A percentile compares a stretch with the other conserved stretches of the same genome.
phyloP scores from a whole-genome alignment of 2,888 invertebrate species.

The Resseliella maxima region DNA sequence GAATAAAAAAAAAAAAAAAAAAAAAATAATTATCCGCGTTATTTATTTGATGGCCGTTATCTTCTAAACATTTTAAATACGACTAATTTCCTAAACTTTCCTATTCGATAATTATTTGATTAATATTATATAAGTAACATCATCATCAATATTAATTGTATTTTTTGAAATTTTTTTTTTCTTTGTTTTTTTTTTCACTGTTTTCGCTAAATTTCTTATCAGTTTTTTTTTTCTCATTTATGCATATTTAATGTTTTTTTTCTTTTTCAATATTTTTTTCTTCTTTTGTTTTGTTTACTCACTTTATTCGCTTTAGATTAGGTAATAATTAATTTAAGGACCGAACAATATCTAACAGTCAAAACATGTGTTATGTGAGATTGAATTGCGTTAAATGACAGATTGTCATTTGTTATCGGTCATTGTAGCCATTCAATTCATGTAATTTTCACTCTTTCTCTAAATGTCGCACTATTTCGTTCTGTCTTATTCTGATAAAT shows the following conservation, averaged over 20 bases:
- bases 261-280: neutral
- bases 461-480: too few species aligned
- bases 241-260: neutral
- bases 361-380: too few species aligned
- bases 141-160: neutral
- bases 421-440: too few species aligned
- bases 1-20: neutral
- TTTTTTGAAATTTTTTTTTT: neutral
- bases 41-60: constrained; percentile 37
- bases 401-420: too few species aligned
- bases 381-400: too few species aligned
- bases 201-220: neutral
- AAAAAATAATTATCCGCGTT: neutral
- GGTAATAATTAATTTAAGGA: too few species aligned
- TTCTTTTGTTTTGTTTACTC: neutral
- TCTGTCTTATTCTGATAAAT: too few species aligned
- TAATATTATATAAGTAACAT: neutral
- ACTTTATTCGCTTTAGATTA: too few species aligned
- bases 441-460: too few species aligned
- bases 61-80: constrained; percentile 34
- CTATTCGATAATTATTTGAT: constrained; percentile 16
- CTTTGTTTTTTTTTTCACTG: neutral
- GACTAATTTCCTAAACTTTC: constrained; percentile 37
- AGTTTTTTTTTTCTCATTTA: neutral
- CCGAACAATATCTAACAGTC: too few species aligned